Base-by-base conservation (phyloP, 2,888 invertebrate species). In the Ischnura elegans region DNA sequence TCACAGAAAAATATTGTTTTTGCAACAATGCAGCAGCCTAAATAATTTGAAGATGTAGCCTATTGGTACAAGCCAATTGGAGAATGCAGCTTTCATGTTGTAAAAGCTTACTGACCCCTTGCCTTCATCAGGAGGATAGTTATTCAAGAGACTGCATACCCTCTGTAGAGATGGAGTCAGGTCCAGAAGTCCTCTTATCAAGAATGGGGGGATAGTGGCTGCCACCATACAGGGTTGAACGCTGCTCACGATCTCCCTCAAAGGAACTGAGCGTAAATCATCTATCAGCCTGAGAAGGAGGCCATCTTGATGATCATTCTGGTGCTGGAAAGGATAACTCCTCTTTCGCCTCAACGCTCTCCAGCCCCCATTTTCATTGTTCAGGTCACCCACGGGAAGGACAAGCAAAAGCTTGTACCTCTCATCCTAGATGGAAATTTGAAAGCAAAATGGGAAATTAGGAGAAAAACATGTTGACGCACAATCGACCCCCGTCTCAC, bases 131-230 rank as follows among this genome's bases (percentile, higher is more conserved):
- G n/a, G n/a, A n/a, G 19, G 19, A 51, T 51, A 6, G 13, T 51
- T 2, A 13, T 51, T 19, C 51, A 51, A 8, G 51, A 51, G 0
- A 51, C 0, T 76, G 21, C 29, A 29, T 96, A 98, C 98, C 97
- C 97, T 97, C 95, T 98, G 98, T 94, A 98, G 96, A 95, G 98
- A 97, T 93, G 98, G 97, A n/a, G 98, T 98, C 93, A 98, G 96
- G 93, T 97, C 97, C 94, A 98, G 97, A 95, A 98, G 98, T 87
- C 98, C 98, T 94, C 98, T 97, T 43, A 98, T 96, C 95, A 97
- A 97, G 95, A 98, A 98, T 95, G 98, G 98, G 0, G 98, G 98
- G 94, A 98, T 97, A 51, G 97, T 97, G 0, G 98, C 98, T 94
- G 97, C 97, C 25, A 98, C 98, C 95, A 97, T 97, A 51, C 97